Percentiles rank a stretch among this genome's conserved stretches.
Conservation (phyloP, 2,797 vertebrate species). For the Channallabes apus region DNA sequence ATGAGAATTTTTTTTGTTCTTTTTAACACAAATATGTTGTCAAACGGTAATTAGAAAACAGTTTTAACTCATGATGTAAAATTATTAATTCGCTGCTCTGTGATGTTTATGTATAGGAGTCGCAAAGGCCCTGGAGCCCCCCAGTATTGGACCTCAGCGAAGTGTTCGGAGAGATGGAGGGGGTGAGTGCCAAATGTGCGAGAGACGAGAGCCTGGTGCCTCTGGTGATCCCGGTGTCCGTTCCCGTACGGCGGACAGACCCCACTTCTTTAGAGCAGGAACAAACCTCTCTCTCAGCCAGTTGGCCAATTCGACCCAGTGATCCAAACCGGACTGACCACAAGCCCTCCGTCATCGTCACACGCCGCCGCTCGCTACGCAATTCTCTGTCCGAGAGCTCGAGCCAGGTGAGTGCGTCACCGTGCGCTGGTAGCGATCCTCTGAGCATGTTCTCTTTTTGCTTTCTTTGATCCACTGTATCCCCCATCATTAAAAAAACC, state of each 20-base stretch:
- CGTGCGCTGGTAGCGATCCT: background rate
- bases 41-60: background rate
- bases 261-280: slow-evolving; percentile 73
- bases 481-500: slow-evolving; percentile 17
- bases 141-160: slow-evolving; percentile 47
- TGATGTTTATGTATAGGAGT: slow-evolving; percentile 60
- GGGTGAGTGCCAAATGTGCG: slow-evolving; percentile 73
- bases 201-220: slow-evolving; percentile 87
- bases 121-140: slow-evolving; percentile 74
- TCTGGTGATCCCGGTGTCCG: slow-evolving; percentile 95
- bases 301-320: slow-evolving; percentile 66
- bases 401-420: slow-evolving; percentile 76
- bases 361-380: slow-evolving; percentile 85
- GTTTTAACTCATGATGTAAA: background rate
- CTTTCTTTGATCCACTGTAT: slow-evolving; percentile 6
- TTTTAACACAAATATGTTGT: background rate
- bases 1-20: background rate
- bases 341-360: slow-evolving; percentile 93
- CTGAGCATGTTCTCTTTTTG: slow-evolving; percentile 1
- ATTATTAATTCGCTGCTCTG: background rate
- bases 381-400: slow-evolving; percentile 78
- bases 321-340: slow-evolving; percentile 77
- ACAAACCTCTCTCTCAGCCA: slow-evolving; percentile 67
- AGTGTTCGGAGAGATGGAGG: slow-evolving; percentile 60
- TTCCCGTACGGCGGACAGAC: slow-evolving; percentile 85